Percentiles rank a stretch among this genome's conserved stretches.
Conservation (phyloP, 2,888 invertebrate genomes). For the Perithous albicinctus region DNA sequence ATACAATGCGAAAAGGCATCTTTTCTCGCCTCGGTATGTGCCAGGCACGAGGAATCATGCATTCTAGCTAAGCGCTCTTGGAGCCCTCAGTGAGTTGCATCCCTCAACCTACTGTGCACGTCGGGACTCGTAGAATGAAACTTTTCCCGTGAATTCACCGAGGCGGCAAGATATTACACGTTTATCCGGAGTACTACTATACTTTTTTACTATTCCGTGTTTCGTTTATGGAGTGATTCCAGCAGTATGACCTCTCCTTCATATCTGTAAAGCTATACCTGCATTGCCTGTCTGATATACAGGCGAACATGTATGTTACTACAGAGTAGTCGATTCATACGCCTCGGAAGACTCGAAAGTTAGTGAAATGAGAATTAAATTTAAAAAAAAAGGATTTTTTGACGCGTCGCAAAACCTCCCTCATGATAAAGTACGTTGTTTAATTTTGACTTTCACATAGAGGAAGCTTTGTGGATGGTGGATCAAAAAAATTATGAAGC, state of each 20-base stretch:
- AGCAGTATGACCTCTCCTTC: constrained; percentile 46
- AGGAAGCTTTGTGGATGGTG: no score
- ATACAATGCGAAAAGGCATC: constrained; percentile 23
- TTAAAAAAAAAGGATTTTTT: no score
- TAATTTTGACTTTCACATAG: no score
- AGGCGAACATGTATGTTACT: background rate
- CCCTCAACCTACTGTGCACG: constrained; percentile 55
- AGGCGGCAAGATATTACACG: constrained; percentile 66
- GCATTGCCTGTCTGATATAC: background rate
- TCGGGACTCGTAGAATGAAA: constrained; percentile 62
- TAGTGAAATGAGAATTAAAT: no score
- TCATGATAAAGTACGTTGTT: no score
- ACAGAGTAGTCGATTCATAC: constrained; percentile 1
- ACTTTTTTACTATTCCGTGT: constrained; percentile 61
- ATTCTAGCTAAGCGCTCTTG: constrained; percentile 45
- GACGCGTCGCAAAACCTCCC: no score
- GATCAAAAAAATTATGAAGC: no score
- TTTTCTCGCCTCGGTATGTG: constrained; percentile 25
- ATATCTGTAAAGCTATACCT: constrained; percentile 11
- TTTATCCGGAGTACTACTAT: constrained; percentile 49
- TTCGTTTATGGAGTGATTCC: constrained; percentile 72
- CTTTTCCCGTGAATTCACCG: constrained; percentile 67
- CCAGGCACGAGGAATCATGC: constrained; percentile 59
- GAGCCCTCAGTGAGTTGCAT: constrained; percentile 31
- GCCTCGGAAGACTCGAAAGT: no score